A percentile compares a stretch with the other conserved stretches of the same genome.
These are phyloP conservation scores for Delichon dasypus DNA, from an alignment of 2,797 vertebrate species.

Conservation along the genomic window DNA sequence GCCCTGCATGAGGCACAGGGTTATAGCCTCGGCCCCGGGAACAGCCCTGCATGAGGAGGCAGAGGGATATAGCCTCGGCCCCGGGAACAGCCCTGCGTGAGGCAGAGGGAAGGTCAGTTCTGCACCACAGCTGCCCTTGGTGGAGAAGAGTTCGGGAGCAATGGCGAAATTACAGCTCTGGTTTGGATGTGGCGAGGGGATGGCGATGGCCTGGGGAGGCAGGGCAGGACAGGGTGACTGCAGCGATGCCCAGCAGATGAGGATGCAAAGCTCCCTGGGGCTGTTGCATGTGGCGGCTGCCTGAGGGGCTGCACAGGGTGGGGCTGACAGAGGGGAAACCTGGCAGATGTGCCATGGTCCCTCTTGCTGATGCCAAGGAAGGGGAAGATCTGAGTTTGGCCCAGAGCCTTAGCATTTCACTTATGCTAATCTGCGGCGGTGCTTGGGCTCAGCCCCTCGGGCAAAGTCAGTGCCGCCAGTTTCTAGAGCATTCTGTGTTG, in stretches of 20 bases:
- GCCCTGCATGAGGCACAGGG: no score
- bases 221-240: background rate
- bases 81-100: background rate
- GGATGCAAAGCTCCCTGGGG: background rate
- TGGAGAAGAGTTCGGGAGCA: background rate
- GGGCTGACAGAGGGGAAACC: background rate
- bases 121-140: background rate
- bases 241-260: background rate
- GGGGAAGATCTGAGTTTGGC: background rate
- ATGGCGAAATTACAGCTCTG: background rate
- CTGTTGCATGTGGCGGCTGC: background rate
- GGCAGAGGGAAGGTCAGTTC: background rate
- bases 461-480: background rate
- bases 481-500: background rate
- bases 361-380: background rate
- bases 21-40: no score
- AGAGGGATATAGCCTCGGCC: no score
- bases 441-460: background rate
- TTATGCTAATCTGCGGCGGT: background rate
- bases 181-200: background rate
- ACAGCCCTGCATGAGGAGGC: no score
- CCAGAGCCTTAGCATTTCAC: fast-evolving
- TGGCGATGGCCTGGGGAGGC: background rate
- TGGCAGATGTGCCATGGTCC: background rate
- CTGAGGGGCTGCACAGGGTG: background rate